phyloP scores from a whole-genome alignment of 2,113 vertebrate genomes.

The Felis chaus region DNA sequence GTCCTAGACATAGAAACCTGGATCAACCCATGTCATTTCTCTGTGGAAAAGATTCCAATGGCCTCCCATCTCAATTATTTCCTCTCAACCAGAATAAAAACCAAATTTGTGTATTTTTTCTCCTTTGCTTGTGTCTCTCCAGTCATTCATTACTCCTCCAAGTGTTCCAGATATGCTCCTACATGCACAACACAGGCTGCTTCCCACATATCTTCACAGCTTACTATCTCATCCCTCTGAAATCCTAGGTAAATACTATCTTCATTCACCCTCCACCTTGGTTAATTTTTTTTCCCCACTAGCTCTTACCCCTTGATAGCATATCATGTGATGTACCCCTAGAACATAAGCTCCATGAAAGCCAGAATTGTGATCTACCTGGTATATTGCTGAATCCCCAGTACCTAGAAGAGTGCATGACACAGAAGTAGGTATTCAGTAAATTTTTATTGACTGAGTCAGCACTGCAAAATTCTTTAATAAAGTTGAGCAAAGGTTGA shows the following conservation, averaged over 20 bases:
- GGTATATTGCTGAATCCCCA: not conserved
- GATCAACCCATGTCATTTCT: not conserved
- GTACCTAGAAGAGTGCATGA: not conserved
- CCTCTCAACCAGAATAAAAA: not conserved
- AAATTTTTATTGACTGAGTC: not conserved
- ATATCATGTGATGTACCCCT: not conserved
- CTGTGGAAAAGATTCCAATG: not conserved
- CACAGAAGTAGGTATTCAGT: not conserved
- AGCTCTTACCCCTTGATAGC: not conserved
- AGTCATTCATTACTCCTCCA: not conserved
- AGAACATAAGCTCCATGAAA: not conserved
- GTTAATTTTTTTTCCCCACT: not conserved
- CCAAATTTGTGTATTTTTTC: not conserved
- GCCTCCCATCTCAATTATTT: not conserved
- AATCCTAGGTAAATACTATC: not conserved
- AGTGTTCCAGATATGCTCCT: no score
- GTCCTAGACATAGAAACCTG: not conserved
- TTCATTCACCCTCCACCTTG: not conserved
- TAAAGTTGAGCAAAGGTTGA: not conserved
- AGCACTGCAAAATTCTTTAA: not conserved
- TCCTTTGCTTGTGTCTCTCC: not conserved
- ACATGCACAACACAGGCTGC: rapidly evolving
- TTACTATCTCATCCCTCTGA: not conserved
- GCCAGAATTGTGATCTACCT: not conserved
- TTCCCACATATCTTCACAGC: not conserved